Evolutionary conservation across 2,797 vertebrate genomes (phyloP).

Genomic region (Synaphobranchus kaupii): DNA sequence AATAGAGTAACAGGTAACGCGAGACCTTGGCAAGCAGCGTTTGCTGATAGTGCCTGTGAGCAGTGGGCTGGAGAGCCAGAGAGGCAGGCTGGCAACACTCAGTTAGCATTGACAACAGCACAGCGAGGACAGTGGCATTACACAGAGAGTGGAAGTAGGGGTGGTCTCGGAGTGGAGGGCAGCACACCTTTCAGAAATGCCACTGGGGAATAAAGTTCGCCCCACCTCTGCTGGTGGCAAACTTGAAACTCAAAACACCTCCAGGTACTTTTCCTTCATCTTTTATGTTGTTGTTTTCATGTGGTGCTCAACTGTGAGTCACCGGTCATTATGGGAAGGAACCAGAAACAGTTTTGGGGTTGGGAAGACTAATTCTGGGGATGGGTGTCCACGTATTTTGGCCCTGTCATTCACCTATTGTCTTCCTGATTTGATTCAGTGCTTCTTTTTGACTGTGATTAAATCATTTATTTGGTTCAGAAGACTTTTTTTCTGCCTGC

Average conservation of each 20-base stretch:
- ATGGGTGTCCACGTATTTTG: neutral
- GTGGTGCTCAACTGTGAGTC: neutral
- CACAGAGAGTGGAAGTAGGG: neutral
- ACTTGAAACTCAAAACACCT: conserved; percentile 65
- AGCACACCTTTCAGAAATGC: conserved; percentile 50
- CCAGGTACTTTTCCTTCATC: conserved; percentile 67
- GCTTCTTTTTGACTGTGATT: neutral
- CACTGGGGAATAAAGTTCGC: conserved; percentile 57
- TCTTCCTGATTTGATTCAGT: neutral
- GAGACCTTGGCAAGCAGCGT: conserved; percentile 51
- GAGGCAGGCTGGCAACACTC: conserved; percentile 23
- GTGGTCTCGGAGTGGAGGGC: neutral
- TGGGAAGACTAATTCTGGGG: neutral
- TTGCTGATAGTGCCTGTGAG: conserved; percentile 21
- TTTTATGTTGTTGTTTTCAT: conserved; percentile 7
- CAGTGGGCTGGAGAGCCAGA: conserved; percentile 39
- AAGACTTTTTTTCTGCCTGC: neutral
- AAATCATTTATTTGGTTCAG: neutral
- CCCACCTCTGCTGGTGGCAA: conserved; percentile 73
- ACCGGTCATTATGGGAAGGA: neutral
- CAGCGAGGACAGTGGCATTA: conserved; percentile 22
- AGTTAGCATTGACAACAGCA: conserved; percentile 27
- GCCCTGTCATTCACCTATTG: neutral
- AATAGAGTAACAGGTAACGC: conserved; percentile 64
- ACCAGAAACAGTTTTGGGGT: neutral